Evolutionary conservation across 2,888 invertebrate species (phyloP).

Genomic region (Agrotis exclamationis): DNA sequence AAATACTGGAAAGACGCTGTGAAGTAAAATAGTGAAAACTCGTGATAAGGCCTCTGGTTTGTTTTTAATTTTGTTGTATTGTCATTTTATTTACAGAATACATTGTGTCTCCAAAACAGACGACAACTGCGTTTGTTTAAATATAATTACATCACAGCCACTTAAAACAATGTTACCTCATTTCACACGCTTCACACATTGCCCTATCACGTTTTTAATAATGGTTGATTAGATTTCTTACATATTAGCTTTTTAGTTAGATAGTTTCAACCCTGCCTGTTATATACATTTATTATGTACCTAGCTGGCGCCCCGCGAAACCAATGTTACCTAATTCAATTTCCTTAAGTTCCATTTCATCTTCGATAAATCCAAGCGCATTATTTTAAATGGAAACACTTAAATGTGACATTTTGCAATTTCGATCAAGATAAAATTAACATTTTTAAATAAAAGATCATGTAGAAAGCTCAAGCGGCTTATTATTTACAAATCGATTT

Average conservation of each 20-base stretch:
- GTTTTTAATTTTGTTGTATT: neutral
- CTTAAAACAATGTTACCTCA: conserved; percentile 27
- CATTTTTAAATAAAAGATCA: conserved; percentile 38
- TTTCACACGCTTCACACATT: conserved; percentile 22
- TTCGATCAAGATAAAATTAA: conserved; percentile 53
- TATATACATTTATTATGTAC: conserved; percentile 8
- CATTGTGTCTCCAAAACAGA: too few species aligned
- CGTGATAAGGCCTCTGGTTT: too few species aligned
- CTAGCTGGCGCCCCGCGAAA: conserved; percentile 27
- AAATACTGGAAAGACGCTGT: too few species aligned
- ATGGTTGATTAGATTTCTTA: neutral
- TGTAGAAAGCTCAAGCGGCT: conserved; percentile 34
- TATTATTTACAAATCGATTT: conserved; percentile 52
- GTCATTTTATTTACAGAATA: too few species aligned
- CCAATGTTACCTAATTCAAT: conserved; percentile 49
- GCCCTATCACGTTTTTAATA: conserved; percentile 32
- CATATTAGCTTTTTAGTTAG: conserved; percentile 2
- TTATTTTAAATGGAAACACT: conserved; percentile 35
- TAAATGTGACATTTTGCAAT: conserved; percentile 46
- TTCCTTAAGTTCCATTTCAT: conserved; percentile 41
- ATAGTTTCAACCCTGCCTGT: conserved; percentile 23
- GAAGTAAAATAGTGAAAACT: too few species aligned
- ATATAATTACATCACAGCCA: conserved; percentile 4
- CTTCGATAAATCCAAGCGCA: conserved; percentile 27
- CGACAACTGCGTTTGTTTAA: too few species aligned